Base-by-base conservation (phyloP, 2,113 vertebrate genomes). In the Zosterops pallidus region DNA sequence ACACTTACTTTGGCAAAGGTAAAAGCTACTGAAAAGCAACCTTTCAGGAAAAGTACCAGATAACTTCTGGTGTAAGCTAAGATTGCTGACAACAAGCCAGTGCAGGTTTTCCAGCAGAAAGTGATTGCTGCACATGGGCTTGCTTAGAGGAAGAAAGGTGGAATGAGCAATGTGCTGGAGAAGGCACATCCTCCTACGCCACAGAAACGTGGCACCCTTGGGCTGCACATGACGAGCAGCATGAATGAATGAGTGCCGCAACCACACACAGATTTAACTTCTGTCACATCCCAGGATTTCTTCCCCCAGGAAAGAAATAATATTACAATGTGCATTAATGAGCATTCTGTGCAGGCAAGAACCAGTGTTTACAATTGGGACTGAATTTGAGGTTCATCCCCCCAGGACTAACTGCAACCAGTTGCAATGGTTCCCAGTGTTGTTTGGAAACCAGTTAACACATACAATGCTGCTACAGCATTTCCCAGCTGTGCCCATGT, bases 251-350 rank as follows among this genome's bases (percentile, higher is more conserved):
- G 62, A 85, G 59, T 14, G 31, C 47, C 49, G 71, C 79, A 80
- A 19, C 69, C 1, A 0, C 78, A 83, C 0, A 2, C 44, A 70
- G 55, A 83, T 86, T 28, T 71, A n/a, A 87, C 75, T 87, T 55
- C 82, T 83, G 55, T 39, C 75, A 52, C 88, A 71, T 77, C 90
- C 82, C 79, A 70, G 92, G 59, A 88, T 23, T 60, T 60, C 63
- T 95, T 94, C 89, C 64, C 85, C 59, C 41, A 47, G 90, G 93
- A 96, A 94, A 94, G 81, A 87, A 89, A 77, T 65, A 74, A 24
- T 50, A 42, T 55, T 89, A 87, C 67, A 77, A 47, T 55, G 50
- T 67, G 63, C 47, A 56, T 72, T 88, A 89, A 83, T 0, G 7
- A 95, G 55, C 47, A 37, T 26, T 79, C 70, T 64, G 68, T 17